phyloP scores from a whole-genome alignment of 2,797 vertebrate species.

The Sebastolobus altivelis region DNA sequence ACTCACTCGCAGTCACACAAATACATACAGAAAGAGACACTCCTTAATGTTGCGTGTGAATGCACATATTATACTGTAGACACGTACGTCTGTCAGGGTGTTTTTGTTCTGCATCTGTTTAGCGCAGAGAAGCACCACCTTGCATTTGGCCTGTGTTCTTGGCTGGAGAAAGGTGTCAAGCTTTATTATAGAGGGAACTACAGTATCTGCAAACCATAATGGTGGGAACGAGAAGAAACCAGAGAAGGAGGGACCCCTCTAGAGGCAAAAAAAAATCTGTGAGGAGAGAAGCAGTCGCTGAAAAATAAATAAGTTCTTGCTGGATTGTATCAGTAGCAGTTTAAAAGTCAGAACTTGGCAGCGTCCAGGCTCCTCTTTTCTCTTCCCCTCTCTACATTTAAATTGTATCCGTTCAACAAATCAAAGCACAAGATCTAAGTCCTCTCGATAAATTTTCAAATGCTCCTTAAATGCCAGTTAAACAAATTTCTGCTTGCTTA shows the following conservation, averaged over 20 bases:
- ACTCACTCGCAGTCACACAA: slow-evolving; percentile 33
- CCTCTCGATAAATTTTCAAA: slow-evolving; percentile 44
- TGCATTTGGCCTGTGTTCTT: slow-evolving; percentile 37
- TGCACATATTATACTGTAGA: not conserved
- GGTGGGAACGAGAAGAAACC: slow-evolving; percentile 50
- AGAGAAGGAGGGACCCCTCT: slow-evolving; percentile 49
- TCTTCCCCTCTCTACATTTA: slow-evolving; percentile 24
- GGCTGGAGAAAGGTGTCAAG: slow-evolving; percentile 51
- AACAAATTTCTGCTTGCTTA: slow-evolving; percentile 57
- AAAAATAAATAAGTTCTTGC: slow-evolving; percentile 58
- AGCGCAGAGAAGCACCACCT: slow-evolving; percentile 40
- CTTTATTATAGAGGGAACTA: slow-evolving; percentile 51
- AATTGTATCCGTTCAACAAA: slow-evolving; percentile 48
- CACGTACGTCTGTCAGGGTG: not conserved
- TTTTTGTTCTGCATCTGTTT: slow-evolving; percentile 47
- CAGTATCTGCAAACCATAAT: slow-evolving; percentile 40
- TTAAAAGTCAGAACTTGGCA: slow-evolving; percentile 54
- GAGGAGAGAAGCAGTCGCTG: slow-evolving; percentile 46
- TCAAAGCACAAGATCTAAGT: slow-evolving; percentile 49
- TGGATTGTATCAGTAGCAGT: slow-evolving; percentile 64
- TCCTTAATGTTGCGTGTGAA: slow-evolving; percentile 14
- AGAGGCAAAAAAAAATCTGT: slow-evolving; percentile 34
- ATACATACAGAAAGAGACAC: slow-evolving; percentile 4
- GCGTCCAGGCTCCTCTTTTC: slow-evolving; percentile 14
- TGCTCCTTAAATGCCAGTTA: slow-evolving; percentile 40